These are phyloP conservation scores for Engystomops pustulosus DNA, from an alignment of 2,113 vertebrate genomes.

Conservation along the genomic window DNA sequence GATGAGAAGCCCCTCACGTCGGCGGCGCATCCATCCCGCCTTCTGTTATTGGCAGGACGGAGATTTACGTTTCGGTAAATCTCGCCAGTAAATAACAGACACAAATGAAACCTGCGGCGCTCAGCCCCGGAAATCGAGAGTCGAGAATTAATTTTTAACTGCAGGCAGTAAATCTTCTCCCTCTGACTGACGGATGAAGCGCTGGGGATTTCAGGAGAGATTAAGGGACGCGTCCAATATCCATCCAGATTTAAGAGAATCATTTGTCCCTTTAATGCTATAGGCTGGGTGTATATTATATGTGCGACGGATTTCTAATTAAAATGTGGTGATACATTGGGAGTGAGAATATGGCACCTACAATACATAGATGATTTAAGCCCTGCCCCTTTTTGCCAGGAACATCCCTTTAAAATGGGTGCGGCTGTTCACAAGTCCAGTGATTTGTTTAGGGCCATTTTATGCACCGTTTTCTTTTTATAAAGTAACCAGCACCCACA, in stretches of 20 bases:
- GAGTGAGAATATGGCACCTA: not conserved
- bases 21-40: not conserved
- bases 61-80: not conserved
- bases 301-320: not conserved
- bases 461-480: no score
- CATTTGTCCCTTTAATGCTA: not conserved
- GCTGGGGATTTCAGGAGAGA: conserved; percentile 65
- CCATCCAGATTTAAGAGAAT: conserved; percentile 65
- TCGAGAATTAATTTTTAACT: conserved; percentile 66
- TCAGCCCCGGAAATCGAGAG: conserved; percentile 63
- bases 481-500: no score
- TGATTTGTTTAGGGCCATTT: no score
- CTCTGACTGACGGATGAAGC: conserved; percentile 72
- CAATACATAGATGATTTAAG: no score
- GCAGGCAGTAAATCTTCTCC: conserved; percentile 68
- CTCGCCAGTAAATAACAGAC: conserved; percentile 8
- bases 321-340: not conserved
- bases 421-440: no score
- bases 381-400: no score
- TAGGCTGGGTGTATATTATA: not conserved
- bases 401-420: no score
- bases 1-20: not conserved
- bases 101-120: conserved; percentile 52
- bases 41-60: conserved; percentile 17
- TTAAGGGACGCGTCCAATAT: conserved; percentile 64